Base-by-base conservation (phyloP, 2,888 invertebrate genomes). In the Eudasyphora cyanicolor region DNA sequence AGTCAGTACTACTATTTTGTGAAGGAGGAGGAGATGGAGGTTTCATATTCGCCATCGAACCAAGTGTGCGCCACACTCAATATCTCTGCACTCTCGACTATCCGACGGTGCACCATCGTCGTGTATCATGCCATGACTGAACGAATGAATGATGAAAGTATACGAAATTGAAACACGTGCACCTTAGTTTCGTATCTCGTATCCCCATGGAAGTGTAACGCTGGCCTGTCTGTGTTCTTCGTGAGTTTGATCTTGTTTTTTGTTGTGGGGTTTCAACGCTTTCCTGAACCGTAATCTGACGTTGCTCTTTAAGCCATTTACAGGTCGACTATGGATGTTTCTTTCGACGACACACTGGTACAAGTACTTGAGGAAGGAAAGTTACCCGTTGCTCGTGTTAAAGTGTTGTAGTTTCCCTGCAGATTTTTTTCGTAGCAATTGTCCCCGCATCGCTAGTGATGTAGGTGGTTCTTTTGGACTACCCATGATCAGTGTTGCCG, bases 111-210 rank as follows among this genome's bases (percentile, higher is more conserved):
- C 32, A 32, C 32, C 67, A 76, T 45, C 42, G 24, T 73, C 54
- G 29, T 35, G 19, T 64, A 12, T 7, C 49, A 19, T 27, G 14
- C 29, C n/a, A 6, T 60, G 12, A n/a, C n/a, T 51, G 54, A 74
- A 54, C 73, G 79, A 71, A 71, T 69, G 79, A 82, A 76, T 70
- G 83, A 83, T 83, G 83, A 83, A 83, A 83, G 83, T 80, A 77
- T 78, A 75, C 45, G 77, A 78, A 80, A 80, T 83, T 80, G 71
- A 80, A 83, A 83, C 83, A 83, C 83, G 83, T 83, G 83, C 83
- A 83, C 49, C 54, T 64, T 64, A 79, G 71, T 70, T 78, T 78
- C 75, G n/a, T 32, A 74, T 73, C 17, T 60, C 14, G 42, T 76
- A 69, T 21, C 54, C 60, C n/a, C 38, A 35, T 77, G 19, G 21